Conservation (phyloP, 2,888 invertebrate genomes). For the Abrostola tripartita region DNA sequence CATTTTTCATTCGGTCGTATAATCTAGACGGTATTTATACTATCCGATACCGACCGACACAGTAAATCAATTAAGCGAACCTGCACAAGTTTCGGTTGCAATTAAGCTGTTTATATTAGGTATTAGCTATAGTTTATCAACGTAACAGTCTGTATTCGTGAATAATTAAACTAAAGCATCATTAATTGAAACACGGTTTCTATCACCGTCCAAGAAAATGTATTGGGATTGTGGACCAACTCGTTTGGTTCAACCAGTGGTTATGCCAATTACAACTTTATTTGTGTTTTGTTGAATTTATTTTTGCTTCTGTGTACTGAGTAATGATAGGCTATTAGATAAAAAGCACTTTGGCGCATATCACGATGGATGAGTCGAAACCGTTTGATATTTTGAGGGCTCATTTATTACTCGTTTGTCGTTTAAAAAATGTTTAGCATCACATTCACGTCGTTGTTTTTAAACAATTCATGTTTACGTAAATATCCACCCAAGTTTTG, state of each 20-base stretch:
- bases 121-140: conserved; percentile 60
- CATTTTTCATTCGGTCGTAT: conserved; percentile 65
- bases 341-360: conserved; percentile 29
- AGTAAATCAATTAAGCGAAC: conserved; percentile 72
- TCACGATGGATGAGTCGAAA: conserved; percentile 35
- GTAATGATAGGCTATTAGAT: conserved; percentile 40
- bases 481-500: conserved; percentile 64
- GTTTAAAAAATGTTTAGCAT: conserved; percentile 53
- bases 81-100: conserved; percentile 71
- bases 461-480: conserved; percentile 61
- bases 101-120: conserved; percentile 71
- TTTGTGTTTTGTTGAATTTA: conserved; percentile 32
- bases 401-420: conserved; percentile 47
- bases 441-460: conserved; percentile 69
- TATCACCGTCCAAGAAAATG: conserved; percentile 43
- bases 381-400: conserved; percentile 32
- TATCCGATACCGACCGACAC: conserved; percentile 61
- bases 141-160: conserved; percentile 35
- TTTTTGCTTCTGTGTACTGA: conserved; percentile 32
- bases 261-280: conserved; percentile 44
- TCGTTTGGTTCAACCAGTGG: conserved; percentile 12
- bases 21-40: conserved; percentile 61
- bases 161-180: conserved; percentile 51
- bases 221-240: conserved; percentile 19
- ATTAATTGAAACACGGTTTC: conserved; percentile 40